Base-by-base conservation (phyloP, 1,140 invertebrate species). In the Anastrepha ludens region DNA sequence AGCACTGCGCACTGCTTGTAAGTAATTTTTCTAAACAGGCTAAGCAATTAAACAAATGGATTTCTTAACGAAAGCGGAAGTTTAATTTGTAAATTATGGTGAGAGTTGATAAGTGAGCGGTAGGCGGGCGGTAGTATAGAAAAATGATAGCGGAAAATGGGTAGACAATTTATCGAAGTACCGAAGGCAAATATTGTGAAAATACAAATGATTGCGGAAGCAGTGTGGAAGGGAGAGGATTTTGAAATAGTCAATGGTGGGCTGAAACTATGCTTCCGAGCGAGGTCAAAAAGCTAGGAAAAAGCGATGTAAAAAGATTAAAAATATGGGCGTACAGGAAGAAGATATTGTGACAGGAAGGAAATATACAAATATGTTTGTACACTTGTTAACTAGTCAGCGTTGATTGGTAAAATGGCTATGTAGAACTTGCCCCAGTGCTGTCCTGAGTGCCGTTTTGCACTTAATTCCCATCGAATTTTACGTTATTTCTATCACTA, bases 1-100 rank as follows among this genome's bases (percentile, higher is more conserved):
- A 7, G 44, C 17, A 44, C 67, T 15, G 4, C 15, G 3, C 74
- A 29, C 41, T 17, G 47, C 20, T 81, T 81, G 74, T 20, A 81
- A 55, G 74, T n/a, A 81, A 55, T 81, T 81, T 81, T 81, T 81
- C 50, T 55, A 60, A 86, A 60, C 58, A 58, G 88, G 89, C 90
- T 90, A 91, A 91, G 91, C 91, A 91, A 91, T 91, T 91, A 92
- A 91, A 91, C 91, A 91, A 91, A 91, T 91, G 91, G 91, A 91
- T 91, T 91, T 91, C 91, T 90, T 91, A 91, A 91, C 91, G 91
- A 91, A 91, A 92, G 92, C 91, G 91, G 91, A 91, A 90, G 91
- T 91, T 91, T 91, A 91, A 91, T 91, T 91, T 91, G 91, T 91
- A 91, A 92, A 90, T 89, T 55, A 20, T 81, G 47, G 47, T 7